Percentiles rank a stretch among this genome's conserved stretches.
Evolutionary conservation across 2,113 vertebrate species (phyloP).

Genomic region (Corythoichthys intestinalis): DNA sequence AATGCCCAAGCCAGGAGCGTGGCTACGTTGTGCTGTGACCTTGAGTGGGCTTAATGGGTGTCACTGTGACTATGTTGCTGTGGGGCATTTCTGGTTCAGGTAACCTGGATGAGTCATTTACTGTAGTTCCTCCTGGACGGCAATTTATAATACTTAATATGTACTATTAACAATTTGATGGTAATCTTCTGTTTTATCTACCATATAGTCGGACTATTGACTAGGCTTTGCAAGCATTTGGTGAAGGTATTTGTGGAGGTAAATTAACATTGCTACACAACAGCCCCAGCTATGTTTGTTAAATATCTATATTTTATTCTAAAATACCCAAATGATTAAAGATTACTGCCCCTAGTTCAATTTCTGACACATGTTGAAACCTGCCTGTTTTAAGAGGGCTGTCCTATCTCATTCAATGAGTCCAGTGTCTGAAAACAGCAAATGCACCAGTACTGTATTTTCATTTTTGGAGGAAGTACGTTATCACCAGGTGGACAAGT

Average conservation of each 20-base stretch:
- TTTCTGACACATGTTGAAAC: too few relatives aligned
- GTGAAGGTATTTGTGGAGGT: too few relatives aligned
- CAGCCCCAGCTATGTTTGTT: not conserved
- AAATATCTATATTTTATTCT: not conserved
- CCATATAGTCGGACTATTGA: too few relatives aligned
- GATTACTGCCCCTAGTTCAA: not conserved
- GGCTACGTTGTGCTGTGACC: slow-evolving; percentile 54
- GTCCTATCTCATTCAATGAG: not conserved
- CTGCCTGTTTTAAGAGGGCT: not conserved
- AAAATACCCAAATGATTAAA: not conserved
- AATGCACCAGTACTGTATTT: not conserved
- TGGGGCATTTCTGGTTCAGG: slow-evolving; percentile 42
- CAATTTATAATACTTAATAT: not conserved
- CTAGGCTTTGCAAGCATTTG: too few relatives aligned
- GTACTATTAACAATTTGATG: not conserved
- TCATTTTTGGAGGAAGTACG: not conserved
- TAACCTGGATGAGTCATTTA: slow-evolving; percentile 56
- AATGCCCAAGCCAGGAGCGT: slow-evolving; percentile 50
- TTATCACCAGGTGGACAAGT: not conserved
- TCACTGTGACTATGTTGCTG: slow-evolving; percentile 40
- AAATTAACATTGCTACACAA: too few relatives aligned
- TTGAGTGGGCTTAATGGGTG: slow-evolving; percentile 56
- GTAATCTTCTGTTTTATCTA: not conserved
- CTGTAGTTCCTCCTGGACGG: not conserved
- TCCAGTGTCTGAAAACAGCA: too few relatives aligned